Evolutionary conservation across 2,888 invertebrate species (phyloP), one percentile per base, ranked within the genome.

Genomic region (Coelopa pilipes): DNA sequence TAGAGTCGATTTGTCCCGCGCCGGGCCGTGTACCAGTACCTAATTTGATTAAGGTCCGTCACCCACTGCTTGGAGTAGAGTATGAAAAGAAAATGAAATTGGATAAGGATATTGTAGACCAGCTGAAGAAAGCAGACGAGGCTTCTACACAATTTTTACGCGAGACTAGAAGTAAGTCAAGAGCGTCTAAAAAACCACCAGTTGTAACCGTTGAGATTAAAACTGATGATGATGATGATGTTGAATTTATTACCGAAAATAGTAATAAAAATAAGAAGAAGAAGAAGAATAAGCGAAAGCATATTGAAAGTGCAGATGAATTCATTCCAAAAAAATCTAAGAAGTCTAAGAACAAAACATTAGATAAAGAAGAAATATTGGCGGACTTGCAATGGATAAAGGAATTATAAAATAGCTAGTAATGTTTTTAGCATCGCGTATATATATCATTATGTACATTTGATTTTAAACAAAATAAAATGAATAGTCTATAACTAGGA

Each of bases 51-150:
- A 83, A 81, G 57, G 75, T 79, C 11, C 79, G 84, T 1, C 84
- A 84, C 78, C 84, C 84, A 0, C 63, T 84, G n/a, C 78, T 80
- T 17, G 84, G 84, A 1, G 74, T 70, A 1, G 76, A 80, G n/a
- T 84, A 77, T 74, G 63, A 78, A 11, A 76, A 79, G 7, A 80
- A 79, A 70, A 15, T 82, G 9, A 17, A 75, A 3, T 57, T 84
- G 7, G 50, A 75, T 45, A 74, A 77, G 15, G 53, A 70, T 15
- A 72, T 81, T 15, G 67, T 59, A 0, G 74, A 79, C 50, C 79
- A 81, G 10, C 72, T 83, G 0, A 78, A 78, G 57, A 73, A 74
- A 7, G 80, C 80, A 0, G 77, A 81, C 74, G 73, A 77, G 57
- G 10, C 70, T 13, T 76, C 78, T 1, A 60, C 72, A 1, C 24